phyloP scores from a whole-genome alignment of 2,888 invertebrate species.

The Lissocephala sabroskyi region DNA sequence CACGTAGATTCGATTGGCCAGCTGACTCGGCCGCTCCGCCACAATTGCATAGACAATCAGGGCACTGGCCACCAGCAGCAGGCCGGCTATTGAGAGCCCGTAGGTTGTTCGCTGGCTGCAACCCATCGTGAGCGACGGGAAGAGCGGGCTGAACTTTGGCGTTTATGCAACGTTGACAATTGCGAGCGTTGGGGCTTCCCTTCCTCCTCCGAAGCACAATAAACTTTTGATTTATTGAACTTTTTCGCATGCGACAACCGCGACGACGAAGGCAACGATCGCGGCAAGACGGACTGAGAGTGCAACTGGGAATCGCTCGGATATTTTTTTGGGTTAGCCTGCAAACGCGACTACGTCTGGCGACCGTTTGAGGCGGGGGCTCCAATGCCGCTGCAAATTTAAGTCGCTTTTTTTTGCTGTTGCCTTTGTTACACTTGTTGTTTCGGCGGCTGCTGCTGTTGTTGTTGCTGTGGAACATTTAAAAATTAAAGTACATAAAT shows the following conservation, averaged over 20 bases:
- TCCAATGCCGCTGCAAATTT: constrained; percentile 24
- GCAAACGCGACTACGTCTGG: neutral
- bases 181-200: neutral
- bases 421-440: constrained; percentile 3
- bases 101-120: constrained; percentile 33
- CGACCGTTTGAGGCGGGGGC: constrained; percentile 25
- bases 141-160: neutral
- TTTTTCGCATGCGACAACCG: constrained; percentile 12
- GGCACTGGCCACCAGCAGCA: constrained; percentile 43
- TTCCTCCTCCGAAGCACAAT: constrained; percentile 16
- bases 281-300: no score
- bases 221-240: constrained; percentile 49
- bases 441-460: constrained; percentile 17
- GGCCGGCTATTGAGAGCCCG: constrained; percentile 28
- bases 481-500: constrained; percentile 24
- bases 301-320: no score
- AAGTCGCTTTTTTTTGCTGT: constrained; percentile 24
- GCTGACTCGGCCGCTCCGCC: constrained; percentile 30
- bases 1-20: constrained; percentile 24
- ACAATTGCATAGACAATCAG: constrained; percentile 59
- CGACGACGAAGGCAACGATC: no score
- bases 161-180: constrained; percentile 5
- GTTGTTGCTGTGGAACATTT: constrained; percentile 13
- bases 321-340: neutral
- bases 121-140: constrained; percentile 33